Evolutionary conservation across 2,113 vertebrate species (phyloP), one percentile per base, ranked within the genome.

Genomic region (Suncus etruscus): DNA sequence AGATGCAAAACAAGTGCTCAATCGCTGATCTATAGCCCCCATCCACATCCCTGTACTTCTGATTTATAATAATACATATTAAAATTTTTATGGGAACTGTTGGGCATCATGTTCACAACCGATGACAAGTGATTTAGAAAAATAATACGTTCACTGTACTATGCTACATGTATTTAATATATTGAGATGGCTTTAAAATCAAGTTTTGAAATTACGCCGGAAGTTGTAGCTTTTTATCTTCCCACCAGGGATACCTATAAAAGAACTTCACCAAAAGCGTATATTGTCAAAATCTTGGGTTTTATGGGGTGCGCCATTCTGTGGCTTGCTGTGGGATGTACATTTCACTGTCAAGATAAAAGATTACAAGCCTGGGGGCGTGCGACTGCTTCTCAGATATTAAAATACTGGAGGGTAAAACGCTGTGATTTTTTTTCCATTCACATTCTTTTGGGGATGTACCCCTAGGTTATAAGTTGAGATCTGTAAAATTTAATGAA

Each of bases 91-190:
- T 0, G 11, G 25, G 11, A 24, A 31, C 20, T 6, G 0, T 6
- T n/a, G 25, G 85, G n/a, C 24, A 65, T 74, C 3, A 6, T 50
- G 5, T 61, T 70, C 63, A 87, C 51, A 72, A 24, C 8, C 76
- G 63, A 58, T 85, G 14, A 70, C 72, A 86, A 85, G 61, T 87
- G 15, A 10, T 48, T 83, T 58, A 58, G 80, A 89, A 76, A 72
- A 63, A 75, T 61, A 73, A 5, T 18, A 39, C 81, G 39, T 84
- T 69, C 48, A 79, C 66, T 24, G 22, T 54, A 48, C 3, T 4
- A 1, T 29, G 65, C 16, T 68, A 8, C 74, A 50, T 65, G 29
- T 75, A 69, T 81, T 92, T 32, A 74, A 16, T 61, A 69, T 27
- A 3, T 75, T 70, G 77, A 79, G 6, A 58, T 32, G 58, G 50